These are phyloP conservation scores for Daubentonia madagascariensis DNA, from an alignment of 2,113 vertebrate genomes.

Conservation along the genomic window DNA sequence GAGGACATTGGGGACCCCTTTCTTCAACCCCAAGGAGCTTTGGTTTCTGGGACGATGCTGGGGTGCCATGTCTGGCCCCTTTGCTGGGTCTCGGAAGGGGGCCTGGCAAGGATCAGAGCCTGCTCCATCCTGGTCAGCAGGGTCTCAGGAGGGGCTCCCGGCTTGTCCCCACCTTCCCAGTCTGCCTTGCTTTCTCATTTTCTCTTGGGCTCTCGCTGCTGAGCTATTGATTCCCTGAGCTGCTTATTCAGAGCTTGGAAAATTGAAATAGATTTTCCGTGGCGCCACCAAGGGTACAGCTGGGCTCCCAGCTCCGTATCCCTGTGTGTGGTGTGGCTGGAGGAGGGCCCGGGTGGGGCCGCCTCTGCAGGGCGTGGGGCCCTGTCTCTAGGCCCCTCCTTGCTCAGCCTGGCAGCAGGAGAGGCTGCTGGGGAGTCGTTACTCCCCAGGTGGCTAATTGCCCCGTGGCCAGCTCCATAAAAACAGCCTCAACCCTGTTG, in stretches of 20 bases:
- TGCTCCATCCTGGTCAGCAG: too few relatives aligned
- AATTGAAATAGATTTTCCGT: conserved; percentile 42
- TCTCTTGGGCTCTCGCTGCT: not conserved
- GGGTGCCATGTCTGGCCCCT: not conserved
- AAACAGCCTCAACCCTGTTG: not conserved
- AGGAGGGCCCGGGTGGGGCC: not conserved
- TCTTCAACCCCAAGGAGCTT: not conserved
- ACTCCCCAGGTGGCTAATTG: not conserved
- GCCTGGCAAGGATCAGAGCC: not conserved
- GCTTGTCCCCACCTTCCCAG: not conserved
- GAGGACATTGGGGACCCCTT: not conserved
- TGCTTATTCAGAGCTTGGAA: conserved; percentile 11
- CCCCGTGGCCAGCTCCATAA: not conserved
- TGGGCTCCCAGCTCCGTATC: not conserved
- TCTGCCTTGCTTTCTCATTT: not conserved
- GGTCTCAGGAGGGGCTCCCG: not conserved
- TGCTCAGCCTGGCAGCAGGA: too few relatives aligned
- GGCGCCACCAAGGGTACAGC: not conserved
- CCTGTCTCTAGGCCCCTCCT: too few relatives aligned
- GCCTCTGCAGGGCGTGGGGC: not conserved
- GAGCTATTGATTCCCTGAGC: not conserved
- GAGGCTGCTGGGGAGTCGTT: not conserved
- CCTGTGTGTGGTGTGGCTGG: not conserved
- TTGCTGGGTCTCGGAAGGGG: not conserved
- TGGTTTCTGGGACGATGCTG: not conserved